Evolutionary conservation across 2,888 invertebrate species (phyloP).

Genomic region (Autographa pulchrina): DNA sequence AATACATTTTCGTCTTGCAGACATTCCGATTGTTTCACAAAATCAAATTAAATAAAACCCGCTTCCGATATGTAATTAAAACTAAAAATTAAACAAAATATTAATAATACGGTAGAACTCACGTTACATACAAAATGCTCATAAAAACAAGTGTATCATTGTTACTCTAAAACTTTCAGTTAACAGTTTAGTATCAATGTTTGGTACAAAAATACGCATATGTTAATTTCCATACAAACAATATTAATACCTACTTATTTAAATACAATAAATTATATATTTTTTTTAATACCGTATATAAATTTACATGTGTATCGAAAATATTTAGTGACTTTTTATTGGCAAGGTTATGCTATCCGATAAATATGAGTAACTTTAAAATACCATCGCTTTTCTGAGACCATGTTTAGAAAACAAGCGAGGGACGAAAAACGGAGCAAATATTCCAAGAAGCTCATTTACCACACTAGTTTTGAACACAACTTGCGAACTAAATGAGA

Average conservation of each 20-base stretch:
- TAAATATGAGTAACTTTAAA: conserved; percentile 13
- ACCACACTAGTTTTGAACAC: conserved; percentile 28
- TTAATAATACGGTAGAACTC: conserved; percentile 51
- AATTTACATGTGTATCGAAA: conserved; percentile 11
- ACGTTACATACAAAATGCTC: conserved; percentile 58
- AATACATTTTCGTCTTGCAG: not conserved
- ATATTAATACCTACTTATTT: conserved; percentile 65
- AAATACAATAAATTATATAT: conserved; percentile 64
- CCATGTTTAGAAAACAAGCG: conserved; percentile 25
- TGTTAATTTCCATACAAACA: conserved; percentile 70
- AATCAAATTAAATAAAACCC: conserved; percentile 31
- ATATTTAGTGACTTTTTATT: conserved; percentile 29
- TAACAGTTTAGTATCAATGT: conserved; percentile 65
- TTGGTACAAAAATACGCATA: conserved; percentile 80
- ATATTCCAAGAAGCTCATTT: conserved; percentile 28
- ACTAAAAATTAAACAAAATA: conserved; percentile 58
- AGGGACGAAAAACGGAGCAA: conserved; percentile 21
- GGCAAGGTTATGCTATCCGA: conserved; percentile 43
- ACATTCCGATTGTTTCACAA: not conserved
- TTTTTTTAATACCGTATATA: conserved; percentile 42
- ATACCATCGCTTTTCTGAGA: conserved; percentile 14
- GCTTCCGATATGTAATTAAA: conserved; percentile 57
- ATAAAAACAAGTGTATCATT: conserved; percentile 56
- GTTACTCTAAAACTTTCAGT: conserved; percentile 49
- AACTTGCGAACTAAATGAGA: conserved; percentile 29